Evolutionary conservation across 2,113 vertebrate species (phyloP).

Genomic region (Orientallactaga bullata): DNA sequence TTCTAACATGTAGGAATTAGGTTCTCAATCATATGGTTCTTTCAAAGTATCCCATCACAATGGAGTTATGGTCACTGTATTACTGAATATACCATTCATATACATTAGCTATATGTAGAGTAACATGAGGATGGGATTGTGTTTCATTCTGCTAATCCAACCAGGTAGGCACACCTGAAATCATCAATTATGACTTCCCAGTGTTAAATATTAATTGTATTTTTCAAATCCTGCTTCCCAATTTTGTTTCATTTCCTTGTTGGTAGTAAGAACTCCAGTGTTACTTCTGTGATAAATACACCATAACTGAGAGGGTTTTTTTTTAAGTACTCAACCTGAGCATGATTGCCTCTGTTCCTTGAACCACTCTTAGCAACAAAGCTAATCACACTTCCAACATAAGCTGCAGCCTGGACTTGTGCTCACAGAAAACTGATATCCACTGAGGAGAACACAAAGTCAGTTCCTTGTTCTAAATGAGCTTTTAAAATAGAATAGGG

Average conservation of each 20-base stretch:
- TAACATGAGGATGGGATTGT: slow-evolving; percentile 72
- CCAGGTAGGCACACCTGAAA: slow-evolving; percentile 82
- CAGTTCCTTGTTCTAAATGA: no score
- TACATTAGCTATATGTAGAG: slow-evolving; percentile 65
- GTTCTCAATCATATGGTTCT: slow-evolving; percentile 59
- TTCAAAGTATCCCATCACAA: slow-evolving; percentile 76
- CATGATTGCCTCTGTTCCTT: no score
- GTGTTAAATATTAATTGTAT: slow-evolving; percentile 63
- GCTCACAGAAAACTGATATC: slow-evolving; percentile 14
- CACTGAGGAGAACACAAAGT: slow-evolving; percentile 7
- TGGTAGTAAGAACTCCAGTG: not conserved
- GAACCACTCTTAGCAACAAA: not conserved
- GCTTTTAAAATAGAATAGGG: not conserved
- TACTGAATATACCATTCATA: slow-evolving; percentile 75
- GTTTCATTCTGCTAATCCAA: slow-evolving; percentile 79
- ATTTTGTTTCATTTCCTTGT: not conserved
- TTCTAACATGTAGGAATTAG: slow-evolving; percentile 52
- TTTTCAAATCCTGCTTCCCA: slow-evolving; percentile 13
- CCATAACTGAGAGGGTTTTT: not conserved
- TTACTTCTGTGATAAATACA: slow-evolving; percentile 8
- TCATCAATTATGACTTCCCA: slow-evolving; percentile 80
- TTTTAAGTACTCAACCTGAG: no score
- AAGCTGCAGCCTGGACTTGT: not conserved
- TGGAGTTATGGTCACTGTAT: slow-evolving; percentile 75
- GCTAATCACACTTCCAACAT: not conserved